Conservation (phyloP, 2,113 vertebrate species). For the Megalops atlanticus region DNA sequence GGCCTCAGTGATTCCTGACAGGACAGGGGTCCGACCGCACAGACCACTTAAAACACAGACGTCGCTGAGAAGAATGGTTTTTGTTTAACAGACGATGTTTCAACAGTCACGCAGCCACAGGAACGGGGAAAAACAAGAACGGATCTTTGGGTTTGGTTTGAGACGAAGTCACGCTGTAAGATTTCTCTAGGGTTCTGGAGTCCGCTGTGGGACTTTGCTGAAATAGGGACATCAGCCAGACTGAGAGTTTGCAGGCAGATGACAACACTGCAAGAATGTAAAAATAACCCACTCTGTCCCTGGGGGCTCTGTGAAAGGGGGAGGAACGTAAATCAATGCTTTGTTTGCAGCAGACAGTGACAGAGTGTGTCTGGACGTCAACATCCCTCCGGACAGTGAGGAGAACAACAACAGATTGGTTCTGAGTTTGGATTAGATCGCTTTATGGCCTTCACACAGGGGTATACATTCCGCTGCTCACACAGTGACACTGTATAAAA, state of each 20-base stretch:
- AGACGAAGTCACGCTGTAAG: background rate
- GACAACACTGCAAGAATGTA: background rate
- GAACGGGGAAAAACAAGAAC: background rate
- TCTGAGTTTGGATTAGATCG: background rate
- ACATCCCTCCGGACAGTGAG: background rate
- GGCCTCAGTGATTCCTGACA: background rate
- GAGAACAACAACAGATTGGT: background rate
- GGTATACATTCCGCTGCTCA: background rate
- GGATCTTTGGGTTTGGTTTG: background rate
- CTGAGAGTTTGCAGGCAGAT: background rate
- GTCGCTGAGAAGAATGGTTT: background rate
- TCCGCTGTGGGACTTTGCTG: background rate
- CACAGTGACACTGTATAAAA: background rate
- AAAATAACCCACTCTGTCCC: background rate
- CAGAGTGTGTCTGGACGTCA: background rate
- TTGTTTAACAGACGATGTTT: background rate
- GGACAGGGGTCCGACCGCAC: background rate
- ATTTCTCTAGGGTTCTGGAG: background rate
- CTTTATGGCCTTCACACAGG: background rate
- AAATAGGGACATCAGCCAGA: background rate
- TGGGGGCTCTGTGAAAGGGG: background rate
- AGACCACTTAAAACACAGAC: no score
- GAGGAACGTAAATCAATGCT: background rate
- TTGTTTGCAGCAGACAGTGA: background rate
- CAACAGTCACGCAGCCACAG: background rate